Conservation (phyloP, 2,888 invertebrate species). For the Julus scanicus region DNA sequence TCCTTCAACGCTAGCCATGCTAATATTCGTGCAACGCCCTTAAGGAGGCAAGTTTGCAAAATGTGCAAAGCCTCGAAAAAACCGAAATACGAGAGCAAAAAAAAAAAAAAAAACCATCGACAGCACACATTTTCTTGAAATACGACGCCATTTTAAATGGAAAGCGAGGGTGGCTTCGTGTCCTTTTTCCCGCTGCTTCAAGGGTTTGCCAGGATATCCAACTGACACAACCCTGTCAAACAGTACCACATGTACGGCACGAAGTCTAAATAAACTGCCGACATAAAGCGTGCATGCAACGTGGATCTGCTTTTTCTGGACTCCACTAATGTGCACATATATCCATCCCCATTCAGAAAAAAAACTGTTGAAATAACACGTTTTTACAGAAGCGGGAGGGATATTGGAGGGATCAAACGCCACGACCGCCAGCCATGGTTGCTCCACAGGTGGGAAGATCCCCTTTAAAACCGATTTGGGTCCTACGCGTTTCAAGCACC, state of each 20-base stretch:
- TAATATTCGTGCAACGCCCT: conserved; percentile 42
- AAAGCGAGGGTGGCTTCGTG: not conserved
- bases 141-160: conserved; percentile 12
- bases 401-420: conserved; percentile 4
- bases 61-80: not conserved
- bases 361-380: not conserved
- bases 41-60: not conserved
- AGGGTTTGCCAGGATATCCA: not conserved
- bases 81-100: not conserved
- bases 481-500: not conserved
- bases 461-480: not conserved
- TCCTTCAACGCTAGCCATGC: not conserved
- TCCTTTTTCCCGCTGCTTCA: not conserved
- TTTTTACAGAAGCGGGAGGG: not conserved
- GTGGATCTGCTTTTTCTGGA: not conserved
- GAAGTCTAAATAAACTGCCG: not conserved
- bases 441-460: not conserved
- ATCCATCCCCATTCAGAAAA: conserved; percentile 12
- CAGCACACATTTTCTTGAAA: not conserved
- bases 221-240: not conserved
- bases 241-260: not conserved
- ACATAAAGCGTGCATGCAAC: not conserved
- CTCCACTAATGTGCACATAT: not conserved
- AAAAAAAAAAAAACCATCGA: not conserved
- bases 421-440: not conserved